Evolutionary conservation across 2,113 vertebrate genomes (phyloP).

Genomic region (Elephantulus edwardii): DNA sequence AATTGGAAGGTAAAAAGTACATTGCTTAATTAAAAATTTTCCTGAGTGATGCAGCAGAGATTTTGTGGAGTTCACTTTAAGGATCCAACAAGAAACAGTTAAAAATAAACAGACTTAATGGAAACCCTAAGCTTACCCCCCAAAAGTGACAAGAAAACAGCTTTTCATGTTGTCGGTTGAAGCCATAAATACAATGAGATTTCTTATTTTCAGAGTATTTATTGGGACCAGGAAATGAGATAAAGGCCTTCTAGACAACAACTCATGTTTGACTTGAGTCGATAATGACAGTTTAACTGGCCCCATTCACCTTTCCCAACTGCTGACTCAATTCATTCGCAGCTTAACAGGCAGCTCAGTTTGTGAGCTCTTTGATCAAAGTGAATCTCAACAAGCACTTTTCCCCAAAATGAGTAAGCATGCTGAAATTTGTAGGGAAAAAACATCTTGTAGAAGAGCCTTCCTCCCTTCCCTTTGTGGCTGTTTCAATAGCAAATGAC

Average conservation of each 20-base stretch:
- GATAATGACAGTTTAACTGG: conserved; percentile 61
- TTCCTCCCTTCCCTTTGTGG: background rate
- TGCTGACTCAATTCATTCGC: conserved; percentile 59
- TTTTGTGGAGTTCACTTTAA: conserved; percentile 53
- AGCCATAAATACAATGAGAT: conserved; percentile 65
- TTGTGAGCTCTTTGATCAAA: conserved; percentile 11
- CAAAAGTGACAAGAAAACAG: conserved; percentile 52
- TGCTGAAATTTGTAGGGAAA: background rate
- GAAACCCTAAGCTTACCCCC: conserved; percentile 60
- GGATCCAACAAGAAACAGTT: conserved; percentile 27
- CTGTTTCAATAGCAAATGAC: background rate
- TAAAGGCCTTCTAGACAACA: conserved; percentile 54
- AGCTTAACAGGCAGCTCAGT: conserved; percentile 1
- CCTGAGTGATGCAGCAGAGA: conserved; percentile 27
- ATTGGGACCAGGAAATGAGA: conserved; percentile 63
- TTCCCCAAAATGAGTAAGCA: conserved; percentile 20
- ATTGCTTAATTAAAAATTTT: conserved; percentile 18
- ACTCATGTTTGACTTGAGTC: conserved; percentile 51
- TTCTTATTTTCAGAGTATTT: conserved; percentile 62
- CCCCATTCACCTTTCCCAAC: conserved; percentile 19
- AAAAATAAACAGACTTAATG: conserved; percentile 53
- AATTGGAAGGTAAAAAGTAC: background rate
- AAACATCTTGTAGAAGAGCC: background rate
- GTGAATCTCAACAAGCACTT: background rate
- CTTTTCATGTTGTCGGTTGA: conserved; percentile 48